Conservation (phyloP, 2,797 vertebrate genomes). For the Telmatherina bonti region DNA sequence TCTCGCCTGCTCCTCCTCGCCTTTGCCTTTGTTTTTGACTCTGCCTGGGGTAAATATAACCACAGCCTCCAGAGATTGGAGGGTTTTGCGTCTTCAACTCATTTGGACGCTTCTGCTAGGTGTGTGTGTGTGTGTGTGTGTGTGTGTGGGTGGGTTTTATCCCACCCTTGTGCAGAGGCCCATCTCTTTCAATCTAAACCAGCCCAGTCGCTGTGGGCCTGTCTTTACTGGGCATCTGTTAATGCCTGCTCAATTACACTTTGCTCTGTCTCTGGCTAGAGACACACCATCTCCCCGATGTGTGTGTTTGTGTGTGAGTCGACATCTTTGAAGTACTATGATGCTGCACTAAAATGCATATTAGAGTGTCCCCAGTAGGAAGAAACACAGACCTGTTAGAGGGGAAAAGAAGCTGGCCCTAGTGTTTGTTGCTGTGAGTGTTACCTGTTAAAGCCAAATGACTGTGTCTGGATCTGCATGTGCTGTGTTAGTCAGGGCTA, state of each 20-base stretch:
- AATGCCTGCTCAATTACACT: conserved; percentile 62
- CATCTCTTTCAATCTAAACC: conserved; percentile 60
- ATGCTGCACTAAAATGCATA: conserved; percentile 33
- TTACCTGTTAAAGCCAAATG: background rate
- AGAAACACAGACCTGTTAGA: conserved; percentile 39
- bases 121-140: conserved; percentile 36
- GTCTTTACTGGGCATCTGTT: conserved; percentile 63
- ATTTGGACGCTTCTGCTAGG: conserved; percentile 42
- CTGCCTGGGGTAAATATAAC: conserved; percentile 66
- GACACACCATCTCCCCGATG: conserved; percentile 14
- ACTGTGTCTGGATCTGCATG: conserved; percentile 25
- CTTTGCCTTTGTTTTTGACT: conserved; percentile 54
- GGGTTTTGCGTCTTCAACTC: conserved; percentile 46
- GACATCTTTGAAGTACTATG: conserved; percentile 48
- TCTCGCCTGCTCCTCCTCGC: conserved; percentile 44
- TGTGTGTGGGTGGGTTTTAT: conserved; percentile 23
- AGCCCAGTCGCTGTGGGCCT: conserved; percentile 31
- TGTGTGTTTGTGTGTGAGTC: conserved; percentile 10
- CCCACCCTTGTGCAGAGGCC: conserved; percentile 37
- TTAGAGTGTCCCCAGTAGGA: conserved; percentile 9
- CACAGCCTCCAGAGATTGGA: conserved; percentile 57
- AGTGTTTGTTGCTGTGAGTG: conserved; percentile 28
- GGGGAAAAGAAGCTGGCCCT: conserved; percentile 36
- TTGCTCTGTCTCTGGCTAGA: conserved; percentile 23
- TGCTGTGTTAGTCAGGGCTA: conserved; percentile 41